Conservation (phyloP, 1,140 invertebrate species). For the Drosophila santomea region DNA sequence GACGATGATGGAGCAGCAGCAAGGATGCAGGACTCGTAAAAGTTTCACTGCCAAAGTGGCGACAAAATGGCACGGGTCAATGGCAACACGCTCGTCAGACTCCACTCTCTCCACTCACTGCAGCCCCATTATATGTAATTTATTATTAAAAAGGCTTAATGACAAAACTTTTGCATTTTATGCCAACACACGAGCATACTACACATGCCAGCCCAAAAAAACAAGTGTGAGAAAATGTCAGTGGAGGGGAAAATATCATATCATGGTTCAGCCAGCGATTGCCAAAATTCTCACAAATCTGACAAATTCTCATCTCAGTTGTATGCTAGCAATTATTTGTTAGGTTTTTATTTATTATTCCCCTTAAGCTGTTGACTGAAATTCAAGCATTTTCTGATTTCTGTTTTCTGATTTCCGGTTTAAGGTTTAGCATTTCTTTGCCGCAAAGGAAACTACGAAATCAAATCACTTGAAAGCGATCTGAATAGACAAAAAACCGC, state of each 20-base stretch:
- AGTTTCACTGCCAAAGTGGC: constrained; percentile 25
- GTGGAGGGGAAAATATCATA: background rate
- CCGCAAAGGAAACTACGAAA: background rate
- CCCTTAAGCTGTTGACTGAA: too few species aligned
- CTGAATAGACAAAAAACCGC: too few species aligned
- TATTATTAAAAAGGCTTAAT: constrained; percentile 81
- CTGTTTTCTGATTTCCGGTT: too few species aligned
- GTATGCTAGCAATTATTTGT: too few species aligned
- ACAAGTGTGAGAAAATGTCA: background rate
- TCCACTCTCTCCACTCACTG: background rate
- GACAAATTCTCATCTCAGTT: background rate
- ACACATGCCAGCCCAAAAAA: background rate
- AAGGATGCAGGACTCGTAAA: constrained; percentile 24
- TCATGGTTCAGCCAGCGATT: background rate
- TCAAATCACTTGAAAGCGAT: background rate
- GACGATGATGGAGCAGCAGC: constrained; percentile 25
- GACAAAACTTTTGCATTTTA: constrained; percentile 78
- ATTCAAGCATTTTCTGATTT: too few species aligned
- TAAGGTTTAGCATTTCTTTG: too few species aligned
- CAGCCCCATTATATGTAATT: constrained; percentile 58
- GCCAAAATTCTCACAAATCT: background rate
- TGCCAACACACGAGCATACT: constrained; percentile 29
- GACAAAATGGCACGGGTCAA: constrained; percentile 49
- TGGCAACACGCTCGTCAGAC: constrained; percentile 40
- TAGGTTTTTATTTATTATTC: too few species aligned